These are phyloP conservation scores for Gambusia holbrooki DNA, from an alignment of 2,113 vertebrate species.

Conservation along the genomic window DNA sequence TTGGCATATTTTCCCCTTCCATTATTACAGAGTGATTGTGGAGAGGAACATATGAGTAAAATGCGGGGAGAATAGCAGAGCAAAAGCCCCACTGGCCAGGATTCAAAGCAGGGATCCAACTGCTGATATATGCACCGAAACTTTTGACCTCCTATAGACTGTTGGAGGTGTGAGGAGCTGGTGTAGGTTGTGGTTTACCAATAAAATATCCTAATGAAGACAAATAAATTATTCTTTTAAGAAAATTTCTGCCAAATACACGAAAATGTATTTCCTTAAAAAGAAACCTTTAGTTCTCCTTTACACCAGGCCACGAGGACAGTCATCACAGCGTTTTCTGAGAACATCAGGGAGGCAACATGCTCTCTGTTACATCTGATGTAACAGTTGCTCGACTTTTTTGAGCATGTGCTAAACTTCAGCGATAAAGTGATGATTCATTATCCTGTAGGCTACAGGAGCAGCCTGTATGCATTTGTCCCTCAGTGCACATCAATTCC, in stretches of 20 bases:
- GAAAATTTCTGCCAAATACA: no score
- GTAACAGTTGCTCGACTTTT: no score
- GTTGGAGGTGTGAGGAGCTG: neutral
- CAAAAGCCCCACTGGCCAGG: neutral
- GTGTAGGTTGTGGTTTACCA: neutral
- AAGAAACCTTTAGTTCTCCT: neutral
- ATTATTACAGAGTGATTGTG: neutral
- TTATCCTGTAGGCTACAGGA: no score
- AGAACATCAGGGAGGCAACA: no score
- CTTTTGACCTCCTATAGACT: neutral
- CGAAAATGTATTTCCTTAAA: no score
- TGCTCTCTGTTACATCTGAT: no score
- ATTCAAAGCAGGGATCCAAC: neutral
- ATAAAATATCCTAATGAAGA: neutral
- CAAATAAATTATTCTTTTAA: neutral
- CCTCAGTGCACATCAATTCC: no score
- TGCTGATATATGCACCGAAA: neutral
- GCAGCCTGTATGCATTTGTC: no score
- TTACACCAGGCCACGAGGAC: neutral
- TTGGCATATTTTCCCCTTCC: neutral
- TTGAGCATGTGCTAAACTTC: no score
- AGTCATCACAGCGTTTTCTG: no score
- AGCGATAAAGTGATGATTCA: no score
- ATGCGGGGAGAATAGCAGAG: neutral
- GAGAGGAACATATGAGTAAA: neutral